Base-by-base conservation (phyloP, 1,140 invertebrate species). In the Stegodyphus dumicola region DNA sequence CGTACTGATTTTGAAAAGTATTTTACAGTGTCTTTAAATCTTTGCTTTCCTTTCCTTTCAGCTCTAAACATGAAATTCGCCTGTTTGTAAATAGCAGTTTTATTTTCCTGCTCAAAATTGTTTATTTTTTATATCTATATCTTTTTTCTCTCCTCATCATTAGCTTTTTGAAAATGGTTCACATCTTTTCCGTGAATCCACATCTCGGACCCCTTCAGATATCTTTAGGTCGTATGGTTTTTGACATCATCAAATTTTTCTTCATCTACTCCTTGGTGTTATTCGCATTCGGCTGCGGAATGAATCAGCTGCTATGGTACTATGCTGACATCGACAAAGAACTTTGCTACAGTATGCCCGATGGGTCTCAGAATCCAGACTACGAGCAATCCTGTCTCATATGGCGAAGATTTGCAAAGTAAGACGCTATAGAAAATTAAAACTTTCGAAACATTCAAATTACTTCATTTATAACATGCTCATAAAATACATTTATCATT, bases 101-200 rank as follows among this genome's bases (percentile, higher is more conserved):
- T 33, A 33, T 33, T 33, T 33, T 33, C 33, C 33, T 33, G 33
- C 1, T 33, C 33, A 33, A 33, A 33, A 33, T 33, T 33, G 33
- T 33, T 33, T 33, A 33, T 33, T 33, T 33, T 33, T 33, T 3
- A 33, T 33, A 33, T 33, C 33, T 33, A 3, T 33, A 33, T 33
- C 33, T 33, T 33, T n/a, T 33, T 33, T 33, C 33, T 33, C 52
- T 71, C 53, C 17, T 88, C 89, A 89, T 83, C 91, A 91, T 86
- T 89, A 95, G 94, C 88, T 97, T 96, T 88, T 91, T 98, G 54
- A 98, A 98, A 90, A 92, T 98, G 88, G 96, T 98, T 18, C 96
- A 98, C 90, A 97, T 98, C 89, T 98, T 98, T 92, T 97, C 96
- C 71, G 95, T 98, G 66, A 98, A 97, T 91, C 97, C 96, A 9